phyloP scores from a whole-genome alignment of 1,140 invertebrate species.

The Drosophila saltans region DNA sequence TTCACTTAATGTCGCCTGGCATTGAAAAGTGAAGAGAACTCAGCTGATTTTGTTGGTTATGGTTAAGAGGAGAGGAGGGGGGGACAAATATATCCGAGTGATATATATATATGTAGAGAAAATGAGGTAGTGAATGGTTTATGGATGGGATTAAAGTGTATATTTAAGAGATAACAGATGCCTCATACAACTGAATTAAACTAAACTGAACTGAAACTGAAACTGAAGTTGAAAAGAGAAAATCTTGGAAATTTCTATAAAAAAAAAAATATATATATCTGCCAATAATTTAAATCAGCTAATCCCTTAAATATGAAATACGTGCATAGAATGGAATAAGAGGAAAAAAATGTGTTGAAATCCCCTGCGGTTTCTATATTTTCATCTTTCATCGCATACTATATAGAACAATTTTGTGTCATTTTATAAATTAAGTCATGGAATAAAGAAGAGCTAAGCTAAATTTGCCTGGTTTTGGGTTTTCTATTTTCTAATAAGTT shows the following conservation, averaged over 20 bases:
- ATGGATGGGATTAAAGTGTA: conserved; percentile 39
- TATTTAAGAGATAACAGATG: conserved; percentile 2
- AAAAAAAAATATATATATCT: background rate
- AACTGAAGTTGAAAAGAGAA: background rate
- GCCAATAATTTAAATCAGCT: conserved; percentile 4
- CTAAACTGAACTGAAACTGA: background rate
- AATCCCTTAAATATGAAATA: conserved; percentile 12
- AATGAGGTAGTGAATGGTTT: conserved; percentile 12
- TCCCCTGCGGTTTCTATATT: background rate
- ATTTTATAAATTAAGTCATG: too few species aligned
- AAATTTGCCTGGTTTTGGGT: too few species aligned
- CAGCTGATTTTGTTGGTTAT: conserved; percentile 51
- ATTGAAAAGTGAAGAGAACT: conserved; percentile 55
- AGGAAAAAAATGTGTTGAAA: background rate
- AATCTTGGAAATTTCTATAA: background rate
- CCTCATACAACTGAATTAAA: background rate
- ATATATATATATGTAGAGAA: background rate
- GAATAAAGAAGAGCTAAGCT: too few species aligned
- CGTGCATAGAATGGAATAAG: background rate
- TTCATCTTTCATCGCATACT: too few species aligned
- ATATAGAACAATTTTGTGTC: too few species aligned
- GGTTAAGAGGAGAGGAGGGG: background rate
- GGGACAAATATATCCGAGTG: background rate
- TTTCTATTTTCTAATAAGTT: too few species aligned
- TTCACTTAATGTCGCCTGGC: conserved; percentile 76